Evolutionary conservation across 2,888 invertebrate genomes (phyloP).

Genomic region (Steinernema carpocapsae): DNA sequence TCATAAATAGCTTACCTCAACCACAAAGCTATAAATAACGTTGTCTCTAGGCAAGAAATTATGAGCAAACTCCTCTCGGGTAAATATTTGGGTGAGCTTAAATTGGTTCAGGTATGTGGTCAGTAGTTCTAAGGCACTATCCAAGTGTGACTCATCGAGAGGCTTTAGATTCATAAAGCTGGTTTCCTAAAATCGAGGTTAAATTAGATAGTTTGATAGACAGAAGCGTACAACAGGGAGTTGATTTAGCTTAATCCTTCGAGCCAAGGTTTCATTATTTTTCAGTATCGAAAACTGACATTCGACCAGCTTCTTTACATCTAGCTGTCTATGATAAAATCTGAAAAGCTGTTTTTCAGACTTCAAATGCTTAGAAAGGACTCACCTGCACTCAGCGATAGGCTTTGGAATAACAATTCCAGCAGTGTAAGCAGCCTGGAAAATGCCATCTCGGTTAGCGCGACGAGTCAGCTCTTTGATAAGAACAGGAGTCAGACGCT

Average conservation of each 20-base stretch:
- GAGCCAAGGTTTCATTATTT: constrained; percentile 98
- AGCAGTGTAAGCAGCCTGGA: constrained; percentile 97
- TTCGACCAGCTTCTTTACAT: constrained; percentile 97
- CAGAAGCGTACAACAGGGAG: constrained; percentile 78
- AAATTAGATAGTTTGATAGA: not conserved
- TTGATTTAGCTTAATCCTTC: constrained; percentile 93
- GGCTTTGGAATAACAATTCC: constrained; percentile 97
- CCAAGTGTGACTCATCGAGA: constrained; percentile 72
- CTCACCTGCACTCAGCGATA: constrained; percentile 84
- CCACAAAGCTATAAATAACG: constrained; percentile 93
- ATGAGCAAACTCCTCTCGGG: constrained; percentile 90
- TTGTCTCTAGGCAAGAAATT: constrained; percentile 91
- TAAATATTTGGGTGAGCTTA: constrained; percentile 87
- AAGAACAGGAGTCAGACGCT: constrained; percentile 94
- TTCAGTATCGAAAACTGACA: constrained; percentile 95
- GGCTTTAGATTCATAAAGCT: constrained; percentile 75
- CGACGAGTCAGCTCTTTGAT: constrained; percentile 97
- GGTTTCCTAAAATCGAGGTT: constrained; percentile 47
- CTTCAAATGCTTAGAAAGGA: not conserved
- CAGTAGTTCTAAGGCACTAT: constrained; percentile 70
- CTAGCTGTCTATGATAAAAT: constrained; percentile 98
- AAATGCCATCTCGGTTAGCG: constrained; percentile 88
- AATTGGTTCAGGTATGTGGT: constrained; percentile 82
- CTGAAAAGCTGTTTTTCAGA: constrained; percentile 72
- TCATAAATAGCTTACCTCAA: constrained; percentile 75